A percentile compares a stretch with the other conserved stretches of the same genome.
phyloP scores from a whole-genome alignment of 2,797 vertebrate species.

The Oophaga sylvatica region DNA sequence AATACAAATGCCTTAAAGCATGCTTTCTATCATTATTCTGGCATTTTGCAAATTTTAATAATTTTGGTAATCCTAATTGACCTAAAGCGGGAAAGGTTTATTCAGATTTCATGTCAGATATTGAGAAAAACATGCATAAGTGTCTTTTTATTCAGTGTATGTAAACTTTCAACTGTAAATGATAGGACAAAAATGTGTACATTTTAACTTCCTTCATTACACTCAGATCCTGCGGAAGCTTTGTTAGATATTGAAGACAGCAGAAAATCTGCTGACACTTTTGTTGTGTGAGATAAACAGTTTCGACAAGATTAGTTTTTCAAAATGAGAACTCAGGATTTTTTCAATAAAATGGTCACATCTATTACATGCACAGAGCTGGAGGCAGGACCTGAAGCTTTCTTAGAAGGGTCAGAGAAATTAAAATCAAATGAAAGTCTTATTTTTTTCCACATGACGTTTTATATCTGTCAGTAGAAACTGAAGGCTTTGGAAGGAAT shows the following conservation, averaged over 20 bases:
- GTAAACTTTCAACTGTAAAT: no score
- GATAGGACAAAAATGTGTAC: background rate
- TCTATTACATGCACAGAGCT: slow-evolving; percentile 3
- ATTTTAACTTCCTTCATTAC: background rate
- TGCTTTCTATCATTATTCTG: no score
- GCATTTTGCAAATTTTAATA: no score
- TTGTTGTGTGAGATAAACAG: background rate
- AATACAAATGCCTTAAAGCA: no score
- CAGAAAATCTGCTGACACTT: slow-evolving; percentile 25
- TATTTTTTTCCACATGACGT: background rate
- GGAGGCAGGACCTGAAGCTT: slow-evolving; percentile 8
- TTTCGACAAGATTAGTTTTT: slow-evolving; percentile 43
- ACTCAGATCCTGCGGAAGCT: background rate
- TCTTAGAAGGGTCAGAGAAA: slow-evolving; percentile 25
- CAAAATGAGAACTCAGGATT: slow-evolving; percentile 42
- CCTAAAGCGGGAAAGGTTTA: no score
- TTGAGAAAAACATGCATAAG: no score
- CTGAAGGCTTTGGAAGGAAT: background rate
- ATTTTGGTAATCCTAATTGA: no score
- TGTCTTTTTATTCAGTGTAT: no score
- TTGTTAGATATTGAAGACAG: slow-evolving; percentile 14
- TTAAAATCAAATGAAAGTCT: slow-evolving; percentile 42
- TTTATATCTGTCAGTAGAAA: slow-evolving; percentile 37
- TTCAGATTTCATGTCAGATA: no score
- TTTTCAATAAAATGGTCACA: slow-evolving; percentile 37